Evolutionary conservation across 2,797 vertebrate species (phyloP).

Genomic region (Vespertilio murinus): DNA sequence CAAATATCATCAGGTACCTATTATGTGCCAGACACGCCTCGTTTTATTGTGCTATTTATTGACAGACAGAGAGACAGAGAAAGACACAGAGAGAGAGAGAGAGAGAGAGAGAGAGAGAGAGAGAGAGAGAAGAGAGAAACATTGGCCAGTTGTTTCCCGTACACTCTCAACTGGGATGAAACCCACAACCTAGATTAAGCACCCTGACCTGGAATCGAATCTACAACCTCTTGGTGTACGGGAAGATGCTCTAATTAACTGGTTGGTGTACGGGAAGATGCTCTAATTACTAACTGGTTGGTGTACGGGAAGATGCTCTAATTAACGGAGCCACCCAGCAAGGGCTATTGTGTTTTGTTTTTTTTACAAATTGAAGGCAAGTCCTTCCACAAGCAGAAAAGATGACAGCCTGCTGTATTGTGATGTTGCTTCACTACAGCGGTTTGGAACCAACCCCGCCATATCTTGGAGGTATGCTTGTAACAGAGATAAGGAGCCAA

Average conservation of each 20-base stretch:
- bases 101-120: background rate
- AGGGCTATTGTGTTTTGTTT: background rate
- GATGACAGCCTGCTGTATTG: background rate
- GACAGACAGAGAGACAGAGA: too few species aligned
- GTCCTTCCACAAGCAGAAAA: background rate
- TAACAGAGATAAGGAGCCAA: background rate
- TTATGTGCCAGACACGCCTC: background rate
- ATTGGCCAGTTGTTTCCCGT: background rate
- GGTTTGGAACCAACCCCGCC: background rate
- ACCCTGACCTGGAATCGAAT: background rate
- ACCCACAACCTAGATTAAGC: too few species aligned
- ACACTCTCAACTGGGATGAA: too few species aligned
- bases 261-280: too few species aligned
- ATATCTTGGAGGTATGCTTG: background rate
- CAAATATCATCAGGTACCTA: conserved; percentile 1
- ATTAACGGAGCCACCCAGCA: background rate
- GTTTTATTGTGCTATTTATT: background rate
- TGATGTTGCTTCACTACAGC: background rate
- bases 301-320: background rate
- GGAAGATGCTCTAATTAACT: background rate
- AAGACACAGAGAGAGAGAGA: too few species aligned
- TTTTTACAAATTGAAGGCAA: background rate
- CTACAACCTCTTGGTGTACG: background rate
- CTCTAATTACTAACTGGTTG: too few species aligned
- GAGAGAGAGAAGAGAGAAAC: background rate